Evolutionary conservation across 1,140 invertebrate genomes (phyloP).

Genomic region (Sycophaga agraensis): DNA sequence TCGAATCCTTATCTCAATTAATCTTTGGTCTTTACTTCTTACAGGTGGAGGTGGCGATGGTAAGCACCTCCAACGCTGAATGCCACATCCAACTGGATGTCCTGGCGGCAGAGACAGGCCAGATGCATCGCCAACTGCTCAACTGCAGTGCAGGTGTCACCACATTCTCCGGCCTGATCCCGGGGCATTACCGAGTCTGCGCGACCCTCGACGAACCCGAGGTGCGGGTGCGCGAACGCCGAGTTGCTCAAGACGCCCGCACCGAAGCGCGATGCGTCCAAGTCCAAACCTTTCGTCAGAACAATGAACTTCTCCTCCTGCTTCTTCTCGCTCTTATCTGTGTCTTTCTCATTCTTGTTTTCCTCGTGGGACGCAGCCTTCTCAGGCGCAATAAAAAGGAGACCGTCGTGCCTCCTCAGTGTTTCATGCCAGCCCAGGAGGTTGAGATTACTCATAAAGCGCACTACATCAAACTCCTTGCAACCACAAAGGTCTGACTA

Average conservation of each 20-base stretch:
- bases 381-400: slow-evolving; percentile 28
- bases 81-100: slow-evolving; percentile 45
- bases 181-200: slow-evolving; percentile 51
- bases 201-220: slow-evolving; percentile 38
- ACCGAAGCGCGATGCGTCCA: slow-evolving; percentile 53
- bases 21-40: neutral
- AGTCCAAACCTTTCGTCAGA: slow-evolving; percentile 40
- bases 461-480: slow-evolving; percentile 59
- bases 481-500: slow-evolving; percentile 60
- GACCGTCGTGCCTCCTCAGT: slow-evolving; percentile 41
- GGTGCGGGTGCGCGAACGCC: neutral
- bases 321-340: slow-evolving; percentile 17
- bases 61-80: neutral
- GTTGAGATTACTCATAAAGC: slow-evolving; percentile 58
- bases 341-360: slow-evolving; percentile 30
- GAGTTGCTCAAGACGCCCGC: neutral
- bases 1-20: no score
- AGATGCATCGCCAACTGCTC: slow-evolving; percentile 41
- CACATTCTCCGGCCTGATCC: slow-evolving; percentile 42
- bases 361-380: slow-evolving; percentile 42
- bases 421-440: slow-evolving; percentile 55
- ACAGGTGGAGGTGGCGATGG: slow-evolving; percentile 11
- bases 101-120: slow-evolving; percentile 39
- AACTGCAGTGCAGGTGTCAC: slow-evolving; percentile 44
- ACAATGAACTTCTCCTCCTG: neutral